A percentile compares a stretch with the other conserved stretches of the same genome.
These are phyloP conservation scores for Apamea sordens DNA, from an alignment of 2,888 invertebrate genomes.

Conservation along the genomic window DNA sequence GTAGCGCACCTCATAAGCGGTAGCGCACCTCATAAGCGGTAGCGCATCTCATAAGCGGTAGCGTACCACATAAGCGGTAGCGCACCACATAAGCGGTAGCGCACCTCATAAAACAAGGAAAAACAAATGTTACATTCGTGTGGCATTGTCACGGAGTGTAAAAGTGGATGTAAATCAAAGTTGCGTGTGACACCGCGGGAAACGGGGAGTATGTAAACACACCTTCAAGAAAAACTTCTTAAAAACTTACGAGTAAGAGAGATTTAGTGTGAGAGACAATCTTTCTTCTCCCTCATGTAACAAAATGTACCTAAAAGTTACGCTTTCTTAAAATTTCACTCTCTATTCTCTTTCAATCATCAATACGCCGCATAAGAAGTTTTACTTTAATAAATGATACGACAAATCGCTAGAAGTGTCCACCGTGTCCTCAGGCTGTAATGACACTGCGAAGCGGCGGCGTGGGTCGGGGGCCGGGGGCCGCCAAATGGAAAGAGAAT, in stretches of 20 bases:
- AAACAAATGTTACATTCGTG: too few species aligned
- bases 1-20: too few species aligned
- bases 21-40: too few species aligned
- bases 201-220: background rate
- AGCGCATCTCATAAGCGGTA: too few species aligned
- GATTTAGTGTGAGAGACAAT: background rate
- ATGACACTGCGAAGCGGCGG: slow-evolving; percentile 68
- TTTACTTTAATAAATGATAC: background rate
- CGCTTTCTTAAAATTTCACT: background rate
- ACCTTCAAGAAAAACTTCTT: background rate
- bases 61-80: too few species aligned
- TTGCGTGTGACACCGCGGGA: background rate
- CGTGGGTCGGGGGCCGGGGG: slow-evolving; percentile 75
- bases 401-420: slow-evolving; percentile 31
- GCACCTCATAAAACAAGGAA: background rate
- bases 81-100: too few species aligned
- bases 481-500: slow-evolving; percentile 87
- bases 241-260: background rate
- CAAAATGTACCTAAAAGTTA: too few species aligned
- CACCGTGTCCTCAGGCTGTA: slow-evolving; percentile 49
- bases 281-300: background rate
- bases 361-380: background rate
- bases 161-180: too few species aligned
- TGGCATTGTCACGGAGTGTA: too few species aligned
- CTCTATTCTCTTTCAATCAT: background rate